Percentiles rank a stretch among this genome's conserved stretches.
These are phyloP conservation scores for Archilochus colubris DNA, from an alignment of 2,113 vertebrate genomes.

Conservation along the genomic window DNA sequence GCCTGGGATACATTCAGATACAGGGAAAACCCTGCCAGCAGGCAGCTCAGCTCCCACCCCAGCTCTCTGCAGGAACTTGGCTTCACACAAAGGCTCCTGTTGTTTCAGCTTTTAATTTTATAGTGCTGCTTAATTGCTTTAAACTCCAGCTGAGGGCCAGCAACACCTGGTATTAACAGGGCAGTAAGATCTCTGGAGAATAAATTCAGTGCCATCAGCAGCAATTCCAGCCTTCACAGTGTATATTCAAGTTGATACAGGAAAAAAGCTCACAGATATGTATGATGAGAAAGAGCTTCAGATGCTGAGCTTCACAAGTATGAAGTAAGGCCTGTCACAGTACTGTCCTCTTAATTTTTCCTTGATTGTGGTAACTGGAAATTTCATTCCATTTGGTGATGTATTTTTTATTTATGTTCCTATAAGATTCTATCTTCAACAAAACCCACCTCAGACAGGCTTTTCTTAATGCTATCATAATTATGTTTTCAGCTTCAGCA, in stretches of 20 bases:
- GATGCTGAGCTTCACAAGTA: neutral
- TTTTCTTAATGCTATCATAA: neutral
- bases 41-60: neutral
- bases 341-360: neutral
- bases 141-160: neutral
- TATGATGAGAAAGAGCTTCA: neutral
- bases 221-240: neutral
- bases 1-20: neutral
- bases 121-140: neutral
- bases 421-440: neutral
- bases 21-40: neutral
- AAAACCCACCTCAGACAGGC: neutral
- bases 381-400: neutral
- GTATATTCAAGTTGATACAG: neutral
- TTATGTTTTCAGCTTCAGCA: neutral
- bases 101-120: neutral
- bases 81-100: neutral
- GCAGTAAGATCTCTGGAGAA: neutral
- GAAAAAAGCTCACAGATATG: neutral
- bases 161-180: neutral
- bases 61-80: neutral
- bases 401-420: neutral
- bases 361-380: neutral
- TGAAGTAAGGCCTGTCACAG: neutral
- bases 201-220: neutral